Evolutionary conservation across 2,888 invertebrate genomes (phyloP).

Genomic region (Eretmocerus hayati): DNA sequence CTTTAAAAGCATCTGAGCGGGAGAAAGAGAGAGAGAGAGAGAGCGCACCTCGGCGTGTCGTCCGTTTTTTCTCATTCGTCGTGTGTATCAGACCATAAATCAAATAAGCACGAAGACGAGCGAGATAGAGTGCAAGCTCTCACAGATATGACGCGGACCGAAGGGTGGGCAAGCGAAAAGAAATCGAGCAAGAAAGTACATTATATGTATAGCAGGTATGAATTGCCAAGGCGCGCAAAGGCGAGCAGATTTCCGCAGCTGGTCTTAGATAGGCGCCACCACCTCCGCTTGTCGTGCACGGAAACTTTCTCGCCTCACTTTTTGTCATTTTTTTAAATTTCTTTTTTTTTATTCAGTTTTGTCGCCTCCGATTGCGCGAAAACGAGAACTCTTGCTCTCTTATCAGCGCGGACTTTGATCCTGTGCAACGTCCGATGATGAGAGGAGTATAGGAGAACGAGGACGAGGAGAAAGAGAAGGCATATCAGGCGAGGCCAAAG

Average conservation of each 20-base stretch:
- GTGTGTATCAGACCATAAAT: conserved; percentile 18
- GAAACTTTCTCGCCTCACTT: too few relatives aligned
- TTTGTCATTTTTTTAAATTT: too few relatives aligned
- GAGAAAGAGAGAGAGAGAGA: too few relatives aligned
- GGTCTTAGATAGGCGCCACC: neutral
- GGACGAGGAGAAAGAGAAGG: neutral
- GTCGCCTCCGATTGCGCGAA: neutral
- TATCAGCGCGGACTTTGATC: neutral
- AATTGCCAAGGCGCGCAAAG: neutral
- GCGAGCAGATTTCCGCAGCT: neutral
- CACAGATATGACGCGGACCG: too few relatives aligned
- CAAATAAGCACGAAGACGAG: conserved; percentile 16
- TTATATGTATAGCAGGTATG: neutral
- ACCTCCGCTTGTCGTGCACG: too few relatives aligned
- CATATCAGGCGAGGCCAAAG: neutral
- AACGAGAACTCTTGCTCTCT: neutral
- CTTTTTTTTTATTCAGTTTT: too few relatives aligned
- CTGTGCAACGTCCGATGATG: too few relatives aligned
- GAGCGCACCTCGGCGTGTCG: conserved; percentile 1
- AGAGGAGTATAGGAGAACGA: too few relatives aligned
- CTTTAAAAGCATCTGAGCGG: conserved; percentile 3
- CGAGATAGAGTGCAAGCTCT: neutral
- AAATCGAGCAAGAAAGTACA: neutral
- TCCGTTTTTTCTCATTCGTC: neutral
- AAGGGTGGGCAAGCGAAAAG: neutral